phyloP scores from a whole-genome alignment of 2,113 vertebrate species.

The Athene noctua region DNA sequence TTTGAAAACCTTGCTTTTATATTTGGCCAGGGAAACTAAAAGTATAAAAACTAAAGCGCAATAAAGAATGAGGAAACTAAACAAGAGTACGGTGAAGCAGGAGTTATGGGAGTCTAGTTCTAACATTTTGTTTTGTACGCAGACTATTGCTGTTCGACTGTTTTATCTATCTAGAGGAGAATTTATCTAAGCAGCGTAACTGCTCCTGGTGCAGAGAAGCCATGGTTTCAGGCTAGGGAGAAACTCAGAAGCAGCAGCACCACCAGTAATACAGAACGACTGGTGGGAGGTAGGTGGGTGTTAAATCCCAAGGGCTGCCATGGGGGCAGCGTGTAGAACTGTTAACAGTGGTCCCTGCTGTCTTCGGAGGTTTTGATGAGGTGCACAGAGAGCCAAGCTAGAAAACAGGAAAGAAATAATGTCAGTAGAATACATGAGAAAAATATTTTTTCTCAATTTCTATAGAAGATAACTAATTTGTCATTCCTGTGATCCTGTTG shows the following conservation, averaged over 20 bases:
- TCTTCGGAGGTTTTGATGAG: not conserved
- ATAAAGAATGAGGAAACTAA: not conserved
- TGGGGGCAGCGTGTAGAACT: not conserved
- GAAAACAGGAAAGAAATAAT: not conserved
- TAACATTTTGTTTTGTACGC: not conserved
- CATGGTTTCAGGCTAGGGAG: not conserved
- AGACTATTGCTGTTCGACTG: not conserved
- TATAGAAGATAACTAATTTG: not conserved
- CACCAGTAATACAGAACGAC: fast-evolving
- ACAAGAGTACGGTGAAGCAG: not conserved
- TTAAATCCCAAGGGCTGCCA: not conserved
- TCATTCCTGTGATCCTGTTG: not conserved
- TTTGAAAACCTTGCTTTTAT: not conserved
- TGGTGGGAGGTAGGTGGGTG: not conserved
- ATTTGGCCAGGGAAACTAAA: not conserved
- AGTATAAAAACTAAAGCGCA: not conserved
- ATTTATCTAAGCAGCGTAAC: not conserved
- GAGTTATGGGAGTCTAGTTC: not conserved
- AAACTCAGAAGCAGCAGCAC: not conserved
- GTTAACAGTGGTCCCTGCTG: not conserved
- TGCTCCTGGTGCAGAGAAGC: not conserved
- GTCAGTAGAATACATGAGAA: not conserved
- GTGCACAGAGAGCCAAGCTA: not conserved
- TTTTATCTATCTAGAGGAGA: not conserved
- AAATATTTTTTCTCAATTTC: not conserved